phyloP scores from a whole-genome alignment of 2,888 invertebrate species.

The Lampropteryx suffumata region DNA sequence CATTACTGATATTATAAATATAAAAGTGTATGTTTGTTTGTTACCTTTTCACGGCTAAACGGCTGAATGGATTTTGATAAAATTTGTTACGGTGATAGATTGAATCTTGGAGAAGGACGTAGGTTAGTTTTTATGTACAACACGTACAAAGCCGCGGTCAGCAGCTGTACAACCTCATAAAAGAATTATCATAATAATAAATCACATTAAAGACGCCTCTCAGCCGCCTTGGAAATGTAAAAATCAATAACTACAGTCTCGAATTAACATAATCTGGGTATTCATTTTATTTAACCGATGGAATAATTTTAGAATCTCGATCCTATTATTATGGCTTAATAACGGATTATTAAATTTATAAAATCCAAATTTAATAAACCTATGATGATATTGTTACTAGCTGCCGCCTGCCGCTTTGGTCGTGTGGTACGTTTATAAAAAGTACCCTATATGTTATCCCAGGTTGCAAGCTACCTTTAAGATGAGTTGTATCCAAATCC shows the following conservation, averaged over 20 bases:
- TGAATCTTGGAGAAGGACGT: too few relatives aligned
- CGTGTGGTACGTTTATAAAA: too few relatives aligned
- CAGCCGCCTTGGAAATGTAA: conserved; percentile 16
- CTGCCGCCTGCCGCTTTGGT: too few relatives aligned
- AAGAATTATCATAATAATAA: conserved; percentile 26
- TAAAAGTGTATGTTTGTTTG: too few relatives aligned
- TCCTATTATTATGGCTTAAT: conserved; percentile 40
- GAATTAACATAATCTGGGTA: conserved; percentile 45
- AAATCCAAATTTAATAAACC: neutral
- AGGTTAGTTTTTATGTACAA: too few relatives aligned
- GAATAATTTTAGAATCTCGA: conserved; percentile 40
- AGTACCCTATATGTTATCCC: too few relatives aligned
- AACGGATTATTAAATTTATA: conserved; percentile 26
- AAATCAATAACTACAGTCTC: conserved; percentile 11
- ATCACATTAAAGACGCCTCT: conserved; percentile 15
- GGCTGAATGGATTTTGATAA: too few relatives aligned
- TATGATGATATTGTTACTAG: neutral
- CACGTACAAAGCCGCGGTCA: too few relatives aligned
- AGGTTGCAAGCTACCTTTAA: too few relatives aligned
- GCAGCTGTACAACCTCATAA: conserved; percentile 11
- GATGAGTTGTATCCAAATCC: too few relatives aligned
- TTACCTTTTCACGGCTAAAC: too few relatives aligned
- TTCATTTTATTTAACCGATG: conserved; percentile 38
- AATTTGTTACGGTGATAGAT: too few relatives aligned
- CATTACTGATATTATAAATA: neutral